phyloP scores from a whole-genome alignment of 1,140 invertebrate species.

The Drosophila suzukii region DNA sequence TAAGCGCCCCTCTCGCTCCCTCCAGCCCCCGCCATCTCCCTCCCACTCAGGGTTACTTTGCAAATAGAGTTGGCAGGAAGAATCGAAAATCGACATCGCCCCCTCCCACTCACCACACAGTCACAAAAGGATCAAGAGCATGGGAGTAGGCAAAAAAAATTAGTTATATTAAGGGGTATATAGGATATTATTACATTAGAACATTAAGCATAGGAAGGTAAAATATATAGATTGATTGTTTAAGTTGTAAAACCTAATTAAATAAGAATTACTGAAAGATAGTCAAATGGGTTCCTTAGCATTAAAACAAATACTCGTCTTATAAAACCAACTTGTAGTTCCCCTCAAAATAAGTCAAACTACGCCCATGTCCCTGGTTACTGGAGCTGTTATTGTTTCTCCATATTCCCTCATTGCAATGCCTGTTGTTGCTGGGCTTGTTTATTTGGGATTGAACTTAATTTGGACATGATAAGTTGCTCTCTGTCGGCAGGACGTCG shows the following conservation, averaged over 20 bases:
- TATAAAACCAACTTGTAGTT: background rate
- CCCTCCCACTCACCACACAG: slow-evolving; percentile 3
- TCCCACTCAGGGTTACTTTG: slow-evolving; percentile 26
- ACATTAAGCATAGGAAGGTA: too few relatives aligned
- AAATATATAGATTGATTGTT: too few relatives aligned
- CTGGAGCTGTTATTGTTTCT: slow-evolving; percentile 2
- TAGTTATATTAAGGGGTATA: too few relatives aligned
- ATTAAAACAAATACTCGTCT: background rate
- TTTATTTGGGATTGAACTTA: slow-evolving; percentile 79
- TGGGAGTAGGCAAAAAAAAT: too few relatives aligned
- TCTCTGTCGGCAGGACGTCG: slow-evolving; percentile 50
- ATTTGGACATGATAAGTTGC: slow-evolving; percentile 81
- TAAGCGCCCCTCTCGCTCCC: background rate
- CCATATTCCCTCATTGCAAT: slow-evolving; percentile 2
- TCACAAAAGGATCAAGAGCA: slow-evolving; percentile 2
- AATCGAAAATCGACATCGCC: slow-evolving; percentile 17
- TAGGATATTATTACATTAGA: background rate
- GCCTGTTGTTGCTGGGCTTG: slow-evolving; percentile 52
- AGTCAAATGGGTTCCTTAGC: too few relatives aligned
- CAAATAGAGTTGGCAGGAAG: slow-evolving; percentile 63
- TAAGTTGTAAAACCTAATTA: too few relatives aligned
- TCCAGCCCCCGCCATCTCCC: slow-evolving; percentile 11
- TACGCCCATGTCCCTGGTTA: background rate
- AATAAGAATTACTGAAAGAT: too few relatives aligned
- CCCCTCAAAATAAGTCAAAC: background rate